Base-by-base conservation (phyloP, 2,888 invertebrate genomes). In the Aphidoletes aphidimyza region DNA sequence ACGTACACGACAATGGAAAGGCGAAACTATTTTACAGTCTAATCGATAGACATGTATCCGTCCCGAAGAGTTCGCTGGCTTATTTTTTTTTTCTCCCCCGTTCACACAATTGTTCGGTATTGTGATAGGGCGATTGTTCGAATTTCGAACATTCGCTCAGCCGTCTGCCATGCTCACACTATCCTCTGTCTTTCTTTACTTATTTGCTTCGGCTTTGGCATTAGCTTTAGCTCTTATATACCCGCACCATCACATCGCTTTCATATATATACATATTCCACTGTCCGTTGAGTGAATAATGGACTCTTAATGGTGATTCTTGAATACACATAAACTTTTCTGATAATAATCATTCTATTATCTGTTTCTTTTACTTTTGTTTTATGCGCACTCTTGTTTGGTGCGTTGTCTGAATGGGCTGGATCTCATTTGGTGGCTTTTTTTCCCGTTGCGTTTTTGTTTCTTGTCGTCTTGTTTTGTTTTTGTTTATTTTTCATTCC, bases 221-320 rank as follows among this genome's bases (percentile, higher is more conserved):
- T n/a, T n/a, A n/a, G n/a, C 54, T 22, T 6, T 54, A 22, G n/a
- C 22, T 54, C 54, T 22, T 54, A 5, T 14, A 22, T 54, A 3
- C 9, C 22, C 47, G 17, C 11, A 47, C 19, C n/a, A n/a, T n/a
- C n/a, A n/a, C n/a, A n/a, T 54, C 54, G 3, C n/a, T 54, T 19
- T 47, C 17, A 30, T 69, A 69, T 69, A 30, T 69, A 69, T 69
- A n/a, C n/a, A 69, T 69, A 69, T 69, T 69, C 69, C 5, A n/a
- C 34, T 69, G 69, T 69, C 34, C 69, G 69, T 69, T 69, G 34
- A 69, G 69, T 69, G 69, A 69, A 69, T 54, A 69, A 69, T 69
- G 69, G 69, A 69, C 69, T 69, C 69, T 69, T 69, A 69, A 69
- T 69, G 69, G 69, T 69, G 69, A 69, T 69, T 69, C 69, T 69